Evolutionary conservation across 92 coral and sea anemone species (phyloP).

Genomic region (Porites evermanni): DNA sequence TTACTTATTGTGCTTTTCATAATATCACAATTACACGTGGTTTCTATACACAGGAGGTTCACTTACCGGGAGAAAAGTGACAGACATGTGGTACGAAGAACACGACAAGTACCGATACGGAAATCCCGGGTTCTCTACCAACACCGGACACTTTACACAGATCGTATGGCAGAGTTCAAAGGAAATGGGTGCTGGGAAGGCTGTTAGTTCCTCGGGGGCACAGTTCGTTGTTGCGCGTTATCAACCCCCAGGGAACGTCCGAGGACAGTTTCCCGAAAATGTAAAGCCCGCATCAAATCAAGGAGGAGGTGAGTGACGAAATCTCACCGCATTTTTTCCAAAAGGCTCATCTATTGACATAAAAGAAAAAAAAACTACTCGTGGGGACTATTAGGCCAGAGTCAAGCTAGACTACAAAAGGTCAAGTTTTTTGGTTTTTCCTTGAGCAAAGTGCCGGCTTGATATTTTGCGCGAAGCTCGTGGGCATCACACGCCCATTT

Average conservation of each 20-base stretch:
- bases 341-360: too few relatives aligned
- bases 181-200: constrained; percentile 96
- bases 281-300: constrained; percentile 77
- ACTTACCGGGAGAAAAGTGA: constrained; percentile 89
- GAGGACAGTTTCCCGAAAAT: constrained; percentile 92
- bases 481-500: too few relatives aligned
- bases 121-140: constrained; percentile 86
- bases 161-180: constrained; percentile 91
- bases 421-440: too few relatives aligned
- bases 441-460: too few relatives aligned
- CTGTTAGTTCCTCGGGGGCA: constrained; percentile 91
- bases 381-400: too few relatives aligned
- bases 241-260: constrained; percentile 96
- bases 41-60: constrained; percentile 67
- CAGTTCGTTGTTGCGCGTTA: constrained; percentile 96
- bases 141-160: constrained; percentile 97
- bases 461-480: too few relatives aligned
- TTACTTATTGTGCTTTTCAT: too few relatives aligned
- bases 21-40: too few relatives aligned
- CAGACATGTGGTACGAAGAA: constrained; percentile 99
- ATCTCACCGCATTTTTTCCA: not conserved
- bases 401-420: too few relatives aligned
- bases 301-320: constrained; percentile 56
- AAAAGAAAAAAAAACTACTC: too few relatives aligned
- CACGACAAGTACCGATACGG: constrained; percentile 83